Evolutionary conservation across 2,113 vertebrate species (phyloP), one percentile per base, ranked within the genome.

Genomic region (Baryphthengus martii): DNA sequence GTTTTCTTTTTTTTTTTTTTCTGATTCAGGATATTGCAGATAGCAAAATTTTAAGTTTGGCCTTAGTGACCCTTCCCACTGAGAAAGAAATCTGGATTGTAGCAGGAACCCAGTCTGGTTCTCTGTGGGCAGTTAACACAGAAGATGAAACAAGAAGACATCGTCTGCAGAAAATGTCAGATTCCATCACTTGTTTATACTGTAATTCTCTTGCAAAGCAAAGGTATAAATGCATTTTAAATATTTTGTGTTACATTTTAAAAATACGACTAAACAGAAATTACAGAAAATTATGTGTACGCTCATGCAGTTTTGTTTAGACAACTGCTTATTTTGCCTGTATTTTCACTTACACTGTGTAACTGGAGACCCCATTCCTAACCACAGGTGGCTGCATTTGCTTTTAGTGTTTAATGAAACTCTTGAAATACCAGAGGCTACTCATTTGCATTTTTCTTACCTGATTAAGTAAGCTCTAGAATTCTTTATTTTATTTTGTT

Each of bases 131-230:
- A 50, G 56, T 99, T 88, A 98, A 97, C 78, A 97, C 97, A 4
- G 96, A 94, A 72, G 98, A 99, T 70, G 66, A 88, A 67, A 97
- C 94, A 7, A 94, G 80, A 45, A 98, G 97, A 62, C 99, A 99
- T 85, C 95, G 80, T 40, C 98, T 99, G 65, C 98, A 98, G 96
- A 98, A 98, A 45, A 99, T 99, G 97, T 96, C 97, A 0, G 99
- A 99, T 72, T 98, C 99, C 1, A 91, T 99, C 93, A 99, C 99
- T 39, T 99, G 99, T 17, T 97, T 99, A 33, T 99, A 98, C 90
- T 99, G 98, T 86, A 98, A 98, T 90, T 97, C 96, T 18, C 97
- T 98, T 71, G 95, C 98, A 58, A 98, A 96, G 17, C 98, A 98
- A 92, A 98, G 98, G 98, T 98, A 98, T 6, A 6, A 29, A 49